Conservation (phyloP, 2,797 vertebrate genomes). For the Lophius americanus region DNA sequence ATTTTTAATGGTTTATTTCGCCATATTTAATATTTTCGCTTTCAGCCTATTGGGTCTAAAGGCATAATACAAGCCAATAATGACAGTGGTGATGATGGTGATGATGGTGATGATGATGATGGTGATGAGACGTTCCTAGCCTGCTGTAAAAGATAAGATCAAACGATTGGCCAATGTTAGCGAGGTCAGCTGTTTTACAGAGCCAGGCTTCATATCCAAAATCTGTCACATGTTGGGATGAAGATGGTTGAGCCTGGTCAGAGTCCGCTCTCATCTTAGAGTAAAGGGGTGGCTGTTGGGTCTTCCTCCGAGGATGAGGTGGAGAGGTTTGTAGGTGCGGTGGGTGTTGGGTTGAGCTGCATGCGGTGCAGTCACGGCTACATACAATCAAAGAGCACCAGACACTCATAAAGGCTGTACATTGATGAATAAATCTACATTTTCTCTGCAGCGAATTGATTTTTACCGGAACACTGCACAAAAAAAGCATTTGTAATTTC, state of each 20-base stretch:
- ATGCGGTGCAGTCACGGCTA: constrained; percentile 67
- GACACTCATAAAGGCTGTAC: constrained; percentile 41
- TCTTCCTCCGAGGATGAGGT: constrained; percentile 63
- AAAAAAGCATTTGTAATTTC: constrained; percentile 17
- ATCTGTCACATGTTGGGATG: constrained; percentile 37
- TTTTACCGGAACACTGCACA: constrained; percentile 21
- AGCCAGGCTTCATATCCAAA: constrained; percentile 40
- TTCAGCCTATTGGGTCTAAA: background rate
- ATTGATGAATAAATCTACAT: constrained; percentile 41
- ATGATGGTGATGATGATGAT: constrained; percentile 33
- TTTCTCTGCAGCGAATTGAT: constrained; percentile 24
- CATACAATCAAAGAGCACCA: constrained; percentile 33
- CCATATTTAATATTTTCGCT: constrained; percentile 13
- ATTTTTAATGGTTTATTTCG: background rate
- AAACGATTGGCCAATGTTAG: constrained; percentile 58
- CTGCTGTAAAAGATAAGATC: constrained; percentile 48
- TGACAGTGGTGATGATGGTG: constrained; percentile 12
- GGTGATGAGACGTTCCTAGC: constrained; percentile 42
- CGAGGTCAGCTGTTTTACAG: constrained; percentile 62
- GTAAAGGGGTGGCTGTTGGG: constrained; percentile 37
- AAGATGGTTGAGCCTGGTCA: constrained; percentile 19
- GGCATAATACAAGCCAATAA: constrained; percentile 15
- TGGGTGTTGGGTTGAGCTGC: constrained; percentile 70
- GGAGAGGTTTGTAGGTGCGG: constrained; percentile 80
- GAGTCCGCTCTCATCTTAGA: constrained; percentile 22